Percentiles rank a stretch among this genome's conserved stretches.
phyloP scores from a whole-genome alignment of 2,113 vertebrate species.

The Malaclemys terrapin region DNA sequence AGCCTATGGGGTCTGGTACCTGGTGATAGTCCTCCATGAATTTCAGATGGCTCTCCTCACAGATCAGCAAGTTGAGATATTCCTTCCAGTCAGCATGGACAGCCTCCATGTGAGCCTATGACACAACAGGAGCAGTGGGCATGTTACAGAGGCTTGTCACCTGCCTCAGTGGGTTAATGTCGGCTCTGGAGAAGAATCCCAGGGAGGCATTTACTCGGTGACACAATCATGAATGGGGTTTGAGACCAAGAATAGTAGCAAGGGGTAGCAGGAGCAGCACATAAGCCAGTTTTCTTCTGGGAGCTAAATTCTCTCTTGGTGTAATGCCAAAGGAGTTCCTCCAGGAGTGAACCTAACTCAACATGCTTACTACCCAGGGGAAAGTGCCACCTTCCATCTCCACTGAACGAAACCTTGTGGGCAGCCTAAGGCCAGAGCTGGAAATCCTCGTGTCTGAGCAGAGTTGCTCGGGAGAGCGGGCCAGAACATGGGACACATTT shows the following conservation, averaged over 20 bases:
- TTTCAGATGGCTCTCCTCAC: conserved; percentile 97
- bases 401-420: background rate
- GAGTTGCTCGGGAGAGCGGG: background rate
- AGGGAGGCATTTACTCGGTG: background rate
- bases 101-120: conserved; percentile 94
- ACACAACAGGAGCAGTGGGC: no score
- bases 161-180: background rate
- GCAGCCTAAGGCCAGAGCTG: background rate
- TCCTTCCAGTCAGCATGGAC: conserved; percentile 98
- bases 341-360: background rate
- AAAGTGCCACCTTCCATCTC: background rate
- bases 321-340: accelerated
- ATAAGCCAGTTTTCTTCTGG: background rate
- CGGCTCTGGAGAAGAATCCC: background rate
- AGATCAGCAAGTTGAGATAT: conserved; percentile 97
- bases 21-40: conserved; percentile 98
- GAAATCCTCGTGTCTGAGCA: background rate
- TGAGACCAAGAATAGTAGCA: background rate
- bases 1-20: conserved; percentile 73
- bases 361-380: background rate
- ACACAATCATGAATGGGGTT: background rate
- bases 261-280: accelerated
- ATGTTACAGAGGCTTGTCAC: background rate
- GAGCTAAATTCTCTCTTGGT: background rate
- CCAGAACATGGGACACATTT: background rate